Evolutionary conservation across 2,113 vertebrate genomes (phyloP).

Genomic region (Microcebus ravelobensis): DNA sequence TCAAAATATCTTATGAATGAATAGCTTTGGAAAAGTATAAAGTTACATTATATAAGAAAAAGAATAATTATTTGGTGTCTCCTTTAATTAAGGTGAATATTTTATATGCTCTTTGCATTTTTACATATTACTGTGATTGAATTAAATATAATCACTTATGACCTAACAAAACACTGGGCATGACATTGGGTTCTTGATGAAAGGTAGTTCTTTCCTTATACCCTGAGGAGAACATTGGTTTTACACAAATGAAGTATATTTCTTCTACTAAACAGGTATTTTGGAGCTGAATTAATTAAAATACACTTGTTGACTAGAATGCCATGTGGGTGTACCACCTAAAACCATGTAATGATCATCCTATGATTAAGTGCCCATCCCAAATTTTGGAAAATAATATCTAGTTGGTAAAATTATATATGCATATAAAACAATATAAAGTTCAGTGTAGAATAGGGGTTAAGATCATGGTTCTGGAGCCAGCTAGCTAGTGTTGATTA

Average conservation of each 20-base stretch:
- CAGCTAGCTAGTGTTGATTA: neutral
- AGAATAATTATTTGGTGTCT: neutral
- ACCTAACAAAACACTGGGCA: neutral
- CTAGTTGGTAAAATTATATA: neutral
- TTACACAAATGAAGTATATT: neutral
- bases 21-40: neutral
- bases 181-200: neutral
- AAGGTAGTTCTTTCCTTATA: neutral
- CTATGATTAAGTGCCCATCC: neutral
- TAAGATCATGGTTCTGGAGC: neutral
- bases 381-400: neutral
- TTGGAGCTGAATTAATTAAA: neutral
- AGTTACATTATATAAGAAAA: neutral
- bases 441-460: neutral
- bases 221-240: neutral
- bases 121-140: neutral
- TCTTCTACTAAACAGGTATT: neutral
- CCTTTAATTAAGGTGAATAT: neutral
- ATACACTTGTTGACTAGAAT: neutral
- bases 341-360: neutral
- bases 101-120: neutral
- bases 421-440: neutral
- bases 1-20: neutral
- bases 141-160: neutral
- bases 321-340: neutral